A percentile compares a stretch with the other conserved stretches of the same genome.
Conservation (phyloP, 2,797 vertebrate species). For the Salarias fasciatus region DNA sequence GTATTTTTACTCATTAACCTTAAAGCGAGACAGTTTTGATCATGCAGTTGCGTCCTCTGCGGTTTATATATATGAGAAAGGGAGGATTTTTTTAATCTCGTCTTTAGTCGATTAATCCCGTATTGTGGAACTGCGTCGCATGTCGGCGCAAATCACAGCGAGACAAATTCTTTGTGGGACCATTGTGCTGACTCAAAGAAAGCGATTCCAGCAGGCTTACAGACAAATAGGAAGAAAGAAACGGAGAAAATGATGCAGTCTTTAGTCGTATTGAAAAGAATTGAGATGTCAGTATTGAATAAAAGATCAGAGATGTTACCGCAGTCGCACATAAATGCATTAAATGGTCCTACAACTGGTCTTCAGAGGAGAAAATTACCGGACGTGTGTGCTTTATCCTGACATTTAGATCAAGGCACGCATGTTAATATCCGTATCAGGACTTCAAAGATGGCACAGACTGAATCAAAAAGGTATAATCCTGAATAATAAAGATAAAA, state of each 20-base stretch:
- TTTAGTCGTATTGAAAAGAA: conserved; percentile 10
- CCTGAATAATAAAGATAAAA: conserved; percentile 21
- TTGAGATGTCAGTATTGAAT: background rate
- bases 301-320: background rate
- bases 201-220: conserved; percentile 16
- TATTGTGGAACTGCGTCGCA: conserved; percentile 54
- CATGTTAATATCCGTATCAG: conserved; percentile 7
- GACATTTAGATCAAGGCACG: conserved; percentile 21
- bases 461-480: conserved; percentile 11
- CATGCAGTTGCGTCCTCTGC: background rate
- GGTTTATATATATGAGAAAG: conserved; percentile 22
- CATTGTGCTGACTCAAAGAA: conserved; percentile 41
- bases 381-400: conserved; percentile 8
- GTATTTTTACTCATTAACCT: background rate
- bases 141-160: conserved; percentile 51
- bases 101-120: conserved; percentile 49
- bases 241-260: conserved; percentile 16
- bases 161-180: conserved; percentile 61
- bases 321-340: conserved; percentile 1
- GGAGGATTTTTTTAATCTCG: conserved; percentile 20
- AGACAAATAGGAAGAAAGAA: conserved; percentile 33
- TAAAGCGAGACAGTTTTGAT: background rate
- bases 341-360: conserved; percentile 12
- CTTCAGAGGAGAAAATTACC: conserved; percentile 9
- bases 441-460: conserved; percentile 20